Conservation (phyloP, 2,113 vertebrate species). For the Atherinomorus stipes region DNA sequence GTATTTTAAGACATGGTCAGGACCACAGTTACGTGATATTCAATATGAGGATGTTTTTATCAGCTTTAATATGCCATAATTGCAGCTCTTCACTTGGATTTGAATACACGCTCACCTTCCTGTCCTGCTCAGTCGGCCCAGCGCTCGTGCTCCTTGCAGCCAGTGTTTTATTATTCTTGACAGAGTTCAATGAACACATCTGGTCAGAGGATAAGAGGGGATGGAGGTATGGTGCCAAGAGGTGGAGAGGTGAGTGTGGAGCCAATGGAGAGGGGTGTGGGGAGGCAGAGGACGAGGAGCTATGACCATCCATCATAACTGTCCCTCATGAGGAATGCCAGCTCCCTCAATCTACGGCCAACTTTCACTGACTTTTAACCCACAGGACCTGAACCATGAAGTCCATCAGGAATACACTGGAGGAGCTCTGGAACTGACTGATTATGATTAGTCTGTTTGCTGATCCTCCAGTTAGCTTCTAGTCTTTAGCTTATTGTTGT, state of each 20-base stretch:
- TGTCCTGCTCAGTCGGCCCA: constrained; percentile 32
- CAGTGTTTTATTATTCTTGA: constrained; percentile 88
- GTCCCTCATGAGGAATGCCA: constrained; percentile 64
- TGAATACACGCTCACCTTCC: constrained; percentile 10
- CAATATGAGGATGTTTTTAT: neutral
- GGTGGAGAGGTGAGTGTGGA: constrained; percentile 72
- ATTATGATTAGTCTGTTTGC: neutral
- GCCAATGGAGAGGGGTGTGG: constrained; percentile 67
- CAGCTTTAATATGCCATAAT: constrained; percentile 21
- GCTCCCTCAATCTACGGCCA: constrained; percentile 56
- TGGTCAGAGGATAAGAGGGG: constrained; percentile 81
- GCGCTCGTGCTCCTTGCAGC: constrained; percentile 42
- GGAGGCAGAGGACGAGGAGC: constrained; percentile 59
- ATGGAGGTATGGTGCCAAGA: constrained; percentile 70
- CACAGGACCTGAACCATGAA: constrained; percentile 14
- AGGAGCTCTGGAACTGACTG: constrained; percentile 3
- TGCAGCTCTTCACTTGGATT: constrained; percentile 8
- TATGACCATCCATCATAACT: constrained; percentile 77
- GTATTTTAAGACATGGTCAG: too few relatives aligned
- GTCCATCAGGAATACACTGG: constrained; percentile 18
- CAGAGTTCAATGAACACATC: constrained; percentile 90
- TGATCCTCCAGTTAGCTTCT: neutral
- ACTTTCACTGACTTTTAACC: constrained; percentile 62
- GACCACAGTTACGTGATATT: too few relatives aligned
- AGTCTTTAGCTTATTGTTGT: neutral